Evolutionary conservation across 2,888 invertebrate genomes (phyloP), one percentile per base, ranked within the genome.

Genomic region (Exephanes ischioxanthus): DNA sequence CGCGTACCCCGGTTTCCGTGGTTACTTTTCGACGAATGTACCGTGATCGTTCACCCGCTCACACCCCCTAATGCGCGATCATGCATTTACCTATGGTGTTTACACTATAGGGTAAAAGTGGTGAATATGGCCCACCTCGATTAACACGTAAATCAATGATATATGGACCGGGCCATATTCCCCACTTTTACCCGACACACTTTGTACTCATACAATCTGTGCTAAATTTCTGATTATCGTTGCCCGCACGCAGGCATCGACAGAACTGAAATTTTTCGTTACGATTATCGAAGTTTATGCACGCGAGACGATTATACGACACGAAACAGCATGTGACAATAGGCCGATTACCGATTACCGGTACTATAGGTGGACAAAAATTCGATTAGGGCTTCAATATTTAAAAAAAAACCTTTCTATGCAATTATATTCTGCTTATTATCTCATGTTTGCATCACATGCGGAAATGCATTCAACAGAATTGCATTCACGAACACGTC

Each of bases 1-100:
- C 61, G 26, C 2, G 1, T 22, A 16, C 11, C 45, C 45, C 61
- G 61, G 3, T 4, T 61, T 61, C 33, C 5, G 16, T 16, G 30
- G 61, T 61, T 30, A 61, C 61, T 61, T 61, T 30, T 30, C 61
- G 16, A 6, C 61, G 30, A 61, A 61, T 61, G 5, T n/a, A 14
- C 6, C 61, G 16, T n/a, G 33, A 33, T 33, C 61, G 30, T 61
- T n/a, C 61, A 33, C 33, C 9, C 26, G 61, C 61, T 61, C 11
- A 3, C 61, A 61, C 14, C 26, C 30, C 7, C 26, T 30, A 30
- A 61, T 61, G 4, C 61, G 26, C 16, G 26, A 26, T 61, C 61
- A 30, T 30, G 26, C 26, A 33, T 61, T 61, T n/a, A 33, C 61
- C 61, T 61, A 6, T 6, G 30, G 61, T 5, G 16, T n/a, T 26